These are phyloP conservation scores for Tenthredo mesomela DNA, from an alignment of 2,888 invertebrate genomes.

Conservation along the genomic window DNA sequence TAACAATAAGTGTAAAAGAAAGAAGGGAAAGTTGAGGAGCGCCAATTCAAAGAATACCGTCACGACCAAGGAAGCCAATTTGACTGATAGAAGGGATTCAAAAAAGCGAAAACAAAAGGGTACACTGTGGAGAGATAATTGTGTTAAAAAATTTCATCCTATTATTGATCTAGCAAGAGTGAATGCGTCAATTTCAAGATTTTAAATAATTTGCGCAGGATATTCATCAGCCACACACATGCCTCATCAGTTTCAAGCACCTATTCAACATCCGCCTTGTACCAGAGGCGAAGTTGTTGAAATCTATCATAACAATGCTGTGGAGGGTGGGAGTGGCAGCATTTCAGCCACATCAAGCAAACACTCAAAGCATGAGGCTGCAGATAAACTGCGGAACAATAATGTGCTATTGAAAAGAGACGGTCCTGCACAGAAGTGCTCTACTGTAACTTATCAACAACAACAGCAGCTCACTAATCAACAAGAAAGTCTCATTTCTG, in stretches of 20 bases:
- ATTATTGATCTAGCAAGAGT: neutral
- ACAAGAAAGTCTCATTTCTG: neutral
- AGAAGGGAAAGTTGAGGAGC: conserved; percentile 64
- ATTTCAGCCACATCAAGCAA: conserved; percentile 65
- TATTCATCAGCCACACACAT: conserved; percentile 32
- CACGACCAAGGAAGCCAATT: conserved; percentile 64
- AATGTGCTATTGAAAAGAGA: neutral
- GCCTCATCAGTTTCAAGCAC: neutral
- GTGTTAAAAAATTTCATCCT: neutral
- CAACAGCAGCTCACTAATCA: neutral
- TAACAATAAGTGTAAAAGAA: conserved; percentile 65
- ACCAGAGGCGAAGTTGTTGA: conserved; percentile 67
- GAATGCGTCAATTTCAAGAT: neutral
- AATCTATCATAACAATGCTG: conserved; percentile 69
- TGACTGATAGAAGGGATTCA: conserved; percentile 57
- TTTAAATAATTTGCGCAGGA: neutral
- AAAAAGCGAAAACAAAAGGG: conserved; percentile 62
- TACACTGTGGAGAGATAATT: conserved; percentile 50
- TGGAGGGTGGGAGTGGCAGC: conserved; percentile 67
- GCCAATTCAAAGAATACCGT: conserved; percentile 70
- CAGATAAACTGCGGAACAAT: conserved; percentile 35
- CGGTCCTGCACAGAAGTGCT: neutral
- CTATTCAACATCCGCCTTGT: neutral
- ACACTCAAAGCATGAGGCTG: conserved; percentile 59
- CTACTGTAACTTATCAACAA: neutral